A percentile compares a stretch with the other conserved stretches of the same genome.
Conservation (phyloP, 2,113 vertebrate genomes). For the Eublepharis macularius region DNA sequence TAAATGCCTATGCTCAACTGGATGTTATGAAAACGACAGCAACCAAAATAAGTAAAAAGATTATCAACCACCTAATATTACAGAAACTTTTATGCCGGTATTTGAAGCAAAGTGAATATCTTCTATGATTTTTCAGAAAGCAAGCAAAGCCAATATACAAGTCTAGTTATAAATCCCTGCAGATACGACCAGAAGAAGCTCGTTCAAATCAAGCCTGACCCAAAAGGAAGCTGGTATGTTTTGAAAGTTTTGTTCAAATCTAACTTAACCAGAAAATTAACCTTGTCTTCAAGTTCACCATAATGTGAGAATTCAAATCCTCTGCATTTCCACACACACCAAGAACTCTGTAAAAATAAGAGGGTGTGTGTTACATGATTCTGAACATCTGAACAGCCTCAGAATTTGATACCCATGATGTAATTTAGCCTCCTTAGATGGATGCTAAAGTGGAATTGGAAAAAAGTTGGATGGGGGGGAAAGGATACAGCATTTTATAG, state of each 20-base stretch:
- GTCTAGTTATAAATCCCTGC: neutral
- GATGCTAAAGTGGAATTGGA: too few relatives aligned
- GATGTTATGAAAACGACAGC: slow-evolving; percentile 53
- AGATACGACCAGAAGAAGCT: neutral
- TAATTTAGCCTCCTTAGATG: too few relatives aligned
- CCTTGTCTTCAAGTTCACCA: too few relatives aligned
- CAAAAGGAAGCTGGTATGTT: neutral
- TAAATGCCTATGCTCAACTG: slow-evolving; percentile 52
- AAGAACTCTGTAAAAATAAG: too few relatives aligned
- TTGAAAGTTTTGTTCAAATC: neutral
- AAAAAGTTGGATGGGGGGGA: too few relatives aligned
- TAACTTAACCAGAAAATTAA: neutral
- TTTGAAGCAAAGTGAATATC: neutral
- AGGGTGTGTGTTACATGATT: too few relatives aligned
- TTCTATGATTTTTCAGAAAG: neutral
- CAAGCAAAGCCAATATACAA: neutral
- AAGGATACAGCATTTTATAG: too few relatives aligned
- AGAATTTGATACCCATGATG: too few relatives aligned
- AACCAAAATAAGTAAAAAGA: slow-evolving; percentile 58
- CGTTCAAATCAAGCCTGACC: neutral
- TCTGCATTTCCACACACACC: too few relatives aligned
- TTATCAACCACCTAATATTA: neutral
- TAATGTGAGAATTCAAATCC: too few relatives aligned
- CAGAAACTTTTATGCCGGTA: neutral
- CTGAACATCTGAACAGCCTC: too few relatives aligned